phyloP scores from a whole-genome alignment of 2,113 vertebrate species.

The Dromiciops gliroides region DNA sequence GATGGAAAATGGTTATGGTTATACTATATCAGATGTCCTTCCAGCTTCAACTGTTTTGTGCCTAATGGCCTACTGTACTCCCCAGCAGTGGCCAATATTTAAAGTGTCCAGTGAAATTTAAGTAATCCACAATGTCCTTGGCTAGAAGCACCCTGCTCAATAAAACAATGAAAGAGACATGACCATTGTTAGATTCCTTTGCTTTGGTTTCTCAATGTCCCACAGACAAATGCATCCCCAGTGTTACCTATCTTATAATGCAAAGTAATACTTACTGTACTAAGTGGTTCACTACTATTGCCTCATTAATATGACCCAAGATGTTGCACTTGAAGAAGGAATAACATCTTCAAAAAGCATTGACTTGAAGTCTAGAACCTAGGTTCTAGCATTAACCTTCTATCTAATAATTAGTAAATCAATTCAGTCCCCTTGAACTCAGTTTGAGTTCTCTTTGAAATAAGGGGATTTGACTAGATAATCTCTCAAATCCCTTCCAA shows the following conservation, averaged over 20 bases:
- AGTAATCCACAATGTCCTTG: conserved; percentile 47
- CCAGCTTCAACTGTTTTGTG: conserved; percentile 33
- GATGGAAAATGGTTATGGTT: conserved; percentile 47
- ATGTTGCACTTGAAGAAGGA: background rate
- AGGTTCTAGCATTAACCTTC: background rate
- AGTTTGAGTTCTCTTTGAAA: background rate
- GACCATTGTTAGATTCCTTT: background rate
- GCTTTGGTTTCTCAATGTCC: background rate
- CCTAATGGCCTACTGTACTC: conserved; percentile 31
- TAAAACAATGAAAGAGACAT: conserved; percentile 18
- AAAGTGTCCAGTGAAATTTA: conserved; percentile 57
- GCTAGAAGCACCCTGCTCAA: background rate
- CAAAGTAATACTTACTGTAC: background rate
- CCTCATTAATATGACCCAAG: background rate
- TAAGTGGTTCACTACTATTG: background rate
- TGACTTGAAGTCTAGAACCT: background rate
- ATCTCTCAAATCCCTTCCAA: background rate
- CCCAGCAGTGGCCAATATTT: conserved; percentile 28
- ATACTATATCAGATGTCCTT: conserved; percentile 54
- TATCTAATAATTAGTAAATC: background rate
- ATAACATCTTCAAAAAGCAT: background rate
- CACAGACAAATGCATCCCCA: background rate
- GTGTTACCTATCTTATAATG: background rate
- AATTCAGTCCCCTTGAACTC: background rate
- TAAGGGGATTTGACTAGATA: background rate